Evolutionary conservation across 2,888 invertebrate species (phyloP), one percentile per base, ranked within the genome.

Genomic region (Pollenia labialis): DNA sequence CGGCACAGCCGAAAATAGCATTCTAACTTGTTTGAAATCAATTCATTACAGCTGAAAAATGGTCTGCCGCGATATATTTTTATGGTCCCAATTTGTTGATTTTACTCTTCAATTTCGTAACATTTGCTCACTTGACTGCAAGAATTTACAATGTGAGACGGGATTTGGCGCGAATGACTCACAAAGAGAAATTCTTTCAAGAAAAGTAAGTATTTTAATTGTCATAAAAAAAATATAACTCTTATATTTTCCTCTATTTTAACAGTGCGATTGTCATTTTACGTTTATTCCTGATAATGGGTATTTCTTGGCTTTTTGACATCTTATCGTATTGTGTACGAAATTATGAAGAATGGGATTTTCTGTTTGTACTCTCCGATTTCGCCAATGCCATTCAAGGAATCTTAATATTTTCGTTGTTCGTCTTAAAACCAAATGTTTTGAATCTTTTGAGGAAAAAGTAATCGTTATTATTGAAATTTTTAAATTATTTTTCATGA

Each of bases 221-320:
- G 4, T 23, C 56, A 56, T 14, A 69, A 44, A 12, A 44, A 42
- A 56, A 40, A 42, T 11, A 40, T 23, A 16, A 46, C 2, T 64
- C 18, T 75, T n/a, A 1, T 14, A 0, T 46, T 0, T 32, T 16
- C 44, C 42, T 23, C 11, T 18, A 71, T 48, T 32, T 32, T 32
- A 32, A 23, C 58, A 97, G 97, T 92, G 97, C 96, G 91, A 95
- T 95, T 48, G 94, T 97, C 3, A 97, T 97, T 91, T 90, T 97
- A 88, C 97, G 97, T 90, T 93, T 97, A n/a, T 96, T 97, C 91
- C 94, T 97, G 89, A 96, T 97, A 44, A 97, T 97, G 97, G 97
- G 97, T 0, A 95, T 97, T 40, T 96, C 96, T 90, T 97, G 97
- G 97, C 94, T 95, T 0, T 95, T 96, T 93, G 97, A 97, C 91